These are phyloP conservation scores for Threskiornis aethiopicus DNA, from an alignment of 2,797 vertebrate species.

Conservation along the genomic window DNA sequence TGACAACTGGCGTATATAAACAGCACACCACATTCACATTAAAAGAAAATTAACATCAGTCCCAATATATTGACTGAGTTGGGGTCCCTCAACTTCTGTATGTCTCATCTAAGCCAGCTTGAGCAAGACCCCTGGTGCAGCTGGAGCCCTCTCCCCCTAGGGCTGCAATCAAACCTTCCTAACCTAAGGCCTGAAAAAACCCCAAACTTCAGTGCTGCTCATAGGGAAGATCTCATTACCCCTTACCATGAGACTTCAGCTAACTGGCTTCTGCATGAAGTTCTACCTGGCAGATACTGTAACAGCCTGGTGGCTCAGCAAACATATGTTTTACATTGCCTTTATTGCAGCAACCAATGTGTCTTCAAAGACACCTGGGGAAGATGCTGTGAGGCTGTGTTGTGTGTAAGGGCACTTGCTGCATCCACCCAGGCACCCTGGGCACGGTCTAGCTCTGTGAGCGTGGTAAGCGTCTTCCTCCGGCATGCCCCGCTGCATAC, in stretches of 20 bases:
- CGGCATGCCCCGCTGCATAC: rapidly evolving
- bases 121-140: rapidly evolving
- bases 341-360: neutral
- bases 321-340: neutral
- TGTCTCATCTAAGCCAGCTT: neutral
- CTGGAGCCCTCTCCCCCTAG: neutral
- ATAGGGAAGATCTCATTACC: neutral
- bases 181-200: rapidly evolving
- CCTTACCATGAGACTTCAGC: neutral
- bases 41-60: neutral
- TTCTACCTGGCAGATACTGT: neutral
- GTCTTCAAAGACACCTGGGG: neutral
- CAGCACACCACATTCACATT: too few species aligned
- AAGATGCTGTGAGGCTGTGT: neutral
- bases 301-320: constrained; percentile 16
- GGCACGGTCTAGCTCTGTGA: neutral
- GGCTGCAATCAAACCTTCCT: neutral
- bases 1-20: neutral
- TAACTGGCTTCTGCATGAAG: neutral
- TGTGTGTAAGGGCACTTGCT: neutral
- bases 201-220: neutral
- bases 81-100: neutral
- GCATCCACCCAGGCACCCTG: too few species aligned
- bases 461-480: rapidly evolving
- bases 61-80: neutral